These are phyloP conservation scores for Monodelphis domestica DNA, from an alignment of 2,797 vertebrate species.

Conservation along the genomic window DNA sequence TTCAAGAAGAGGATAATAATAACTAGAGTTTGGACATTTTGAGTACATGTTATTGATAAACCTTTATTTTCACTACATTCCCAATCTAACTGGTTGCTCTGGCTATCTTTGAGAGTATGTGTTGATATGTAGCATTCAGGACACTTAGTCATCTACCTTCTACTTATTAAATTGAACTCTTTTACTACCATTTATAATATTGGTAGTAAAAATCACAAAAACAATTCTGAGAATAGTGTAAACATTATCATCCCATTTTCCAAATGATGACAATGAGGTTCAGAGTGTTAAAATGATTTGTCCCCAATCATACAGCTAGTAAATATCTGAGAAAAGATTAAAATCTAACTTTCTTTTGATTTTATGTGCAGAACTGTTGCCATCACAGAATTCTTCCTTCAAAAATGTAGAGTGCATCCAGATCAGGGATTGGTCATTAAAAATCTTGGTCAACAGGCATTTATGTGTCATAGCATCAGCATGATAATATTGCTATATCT, in stretches of 20 bases:
- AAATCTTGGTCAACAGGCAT: background rate
- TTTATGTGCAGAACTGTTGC: background rate
- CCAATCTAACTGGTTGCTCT: background rate
- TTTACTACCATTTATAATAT: background rate
- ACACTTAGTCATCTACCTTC: background rate
- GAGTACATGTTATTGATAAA: background rate
- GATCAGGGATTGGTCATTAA: background rate
- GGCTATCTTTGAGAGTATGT: background rate
- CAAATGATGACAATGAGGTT: background rate
- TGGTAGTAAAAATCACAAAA: too few species aligned
- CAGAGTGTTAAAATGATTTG: background rate
- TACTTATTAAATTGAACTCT: background rate
- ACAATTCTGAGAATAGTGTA: background rate
- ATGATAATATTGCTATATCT: background rate
- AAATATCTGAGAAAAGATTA: background rate
- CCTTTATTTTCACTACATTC: background rate
- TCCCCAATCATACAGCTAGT: background rate
- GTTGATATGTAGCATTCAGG: background rate
- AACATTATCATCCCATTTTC: background rate
- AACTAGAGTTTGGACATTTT: too few species aligned
- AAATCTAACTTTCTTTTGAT: background rate
- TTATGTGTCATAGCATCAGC: background rate
- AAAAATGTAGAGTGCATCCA: background rate
- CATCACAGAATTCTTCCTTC: background rate
- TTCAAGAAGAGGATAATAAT: background rate